Conservation (phyloP, 2,797 vertebrate species). For the Microhierax caerulescens region DNA sequence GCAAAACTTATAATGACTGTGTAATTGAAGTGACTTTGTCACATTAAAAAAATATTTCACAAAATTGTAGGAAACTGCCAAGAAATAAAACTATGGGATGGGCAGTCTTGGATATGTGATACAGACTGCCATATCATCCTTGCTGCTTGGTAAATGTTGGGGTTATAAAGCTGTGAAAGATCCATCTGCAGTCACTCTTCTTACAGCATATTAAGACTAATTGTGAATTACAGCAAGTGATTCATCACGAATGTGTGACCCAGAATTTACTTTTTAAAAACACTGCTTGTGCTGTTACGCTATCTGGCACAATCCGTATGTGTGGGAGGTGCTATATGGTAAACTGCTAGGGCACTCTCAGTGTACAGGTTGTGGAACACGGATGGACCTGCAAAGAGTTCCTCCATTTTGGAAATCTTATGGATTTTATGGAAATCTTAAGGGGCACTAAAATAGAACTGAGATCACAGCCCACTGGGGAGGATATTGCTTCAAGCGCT, state of each 20-base stretch:
- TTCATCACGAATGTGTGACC: background rate
- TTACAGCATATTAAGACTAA: background rate
- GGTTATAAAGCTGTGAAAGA: background rate
- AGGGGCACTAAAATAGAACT: background rate
- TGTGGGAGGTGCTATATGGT: background rate
- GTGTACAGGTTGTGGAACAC: background rate
- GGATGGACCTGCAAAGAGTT: background rate
- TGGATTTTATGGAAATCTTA: too few species aligned
- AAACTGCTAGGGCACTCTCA: background rate
- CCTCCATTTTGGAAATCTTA: background rate
- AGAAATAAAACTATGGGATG: slow-evolving; percentile 58
- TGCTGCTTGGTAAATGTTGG: background rate
- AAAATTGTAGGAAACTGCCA: slow-evolving; percentile 68
- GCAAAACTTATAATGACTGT: slow-evolving; percentile 79
- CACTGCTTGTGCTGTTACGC: background rate
- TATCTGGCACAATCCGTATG: background rate
- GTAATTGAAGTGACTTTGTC: slow-evolving; percentile 78
- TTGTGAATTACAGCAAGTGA: background rate
- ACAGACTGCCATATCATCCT: background rate
- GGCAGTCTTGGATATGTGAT: background rate
- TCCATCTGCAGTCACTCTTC: background rate
- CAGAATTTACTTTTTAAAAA: background rate
- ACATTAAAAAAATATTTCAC: slow-evolving; percentile 69
- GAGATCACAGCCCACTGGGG: background rate
- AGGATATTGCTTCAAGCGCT: background rate